These are phyloP conservation scores for Himalopsyche kuldschensis DNA, from an alignment of 2,888 invertebrate species.

Conservation along the genomic window DNA sequence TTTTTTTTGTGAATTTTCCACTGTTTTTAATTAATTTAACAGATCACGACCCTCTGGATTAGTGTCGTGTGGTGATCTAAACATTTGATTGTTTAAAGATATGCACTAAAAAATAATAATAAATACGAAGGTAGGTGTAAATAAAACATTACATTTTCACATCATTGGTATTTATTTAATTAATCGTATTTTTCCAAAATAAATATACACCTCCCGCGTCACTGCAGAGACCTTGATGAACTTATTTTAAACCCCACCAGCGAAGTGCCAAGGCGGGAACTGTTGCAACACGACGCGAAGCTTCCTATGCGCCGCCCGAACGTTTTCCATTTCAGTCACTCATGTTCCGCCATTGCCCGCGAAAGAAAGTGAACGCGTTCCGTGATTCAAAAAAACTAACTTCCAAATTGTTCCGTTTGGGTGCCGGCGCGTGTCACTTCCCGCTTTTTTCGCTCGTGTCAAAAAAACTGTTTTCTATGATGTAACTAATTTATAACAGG, in stretches of 20 bases:
- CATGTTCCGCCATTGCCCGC: background rate
- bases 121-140: too few species aligned
- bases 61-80: too few species aligned
- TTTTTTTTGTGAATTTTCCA: too few species aligned
- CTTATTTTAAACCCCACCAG: background rate
- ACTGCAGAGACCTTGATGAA: background rate
- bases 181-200: too few species aligned
- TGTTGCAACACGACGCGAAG: background rate
- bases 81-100: too few species aligned
- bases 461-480: background rate
- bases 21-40: too few species aligned
- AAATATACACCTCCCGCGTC: background rate
- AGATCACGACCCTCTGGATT: too few species aligned
- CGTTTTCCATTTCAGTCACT: background rate
- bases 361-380: conserved; percentile 15
- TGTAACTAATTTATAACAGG: too few species aligned
- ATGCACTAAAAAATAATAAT: too few species aligned
- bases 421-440: background rate
- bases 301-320: background rate
- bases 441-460: conserved; percentile 7
- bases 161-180: too few species aligned
- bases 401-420: background rate
- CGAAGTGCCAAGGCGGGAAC: background rate
- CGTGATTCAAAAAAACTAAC: background rate
- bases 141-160: too few species aligned